Evolutionary conservation across 2,888 invertebrate genomes (phyloP).

Genomic region (Agrilus cyanescens): DNA sequence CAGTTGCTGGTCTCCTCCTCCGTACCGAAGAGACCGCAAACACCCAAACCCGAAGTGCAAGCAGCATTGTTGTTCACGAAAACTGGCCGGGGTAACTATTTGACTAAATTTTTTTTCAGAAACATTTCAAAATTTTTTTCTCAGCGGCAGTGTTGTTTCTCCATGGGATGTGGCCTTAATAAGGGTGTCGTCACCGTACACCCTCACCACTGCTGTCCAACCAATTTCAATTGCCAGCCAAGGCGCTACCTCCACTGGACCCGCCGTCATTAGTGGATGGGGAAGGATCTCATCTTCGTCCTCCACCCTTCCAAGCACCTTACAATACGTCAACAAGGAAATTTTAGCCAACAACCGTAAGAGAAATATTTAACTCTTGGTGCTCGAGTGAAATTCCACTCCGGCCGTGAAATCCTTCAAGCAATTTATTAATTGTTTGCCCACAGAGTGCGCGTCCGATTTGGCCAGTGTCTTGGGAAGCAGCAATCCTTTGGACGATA

Average conservation of each 20-base stretch:
- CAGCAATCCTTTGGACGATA: conserved; percentile 27
- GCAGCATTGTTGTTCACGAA: no score
- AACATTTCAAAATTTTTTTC: no score
- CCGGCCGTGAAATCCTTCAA: no score
- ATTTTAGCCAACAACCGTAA: conserved; percentile 16
- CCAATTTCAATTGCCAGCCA: conserved; percentile 30
- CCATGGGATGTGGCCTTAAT: conserved; percentile 38
- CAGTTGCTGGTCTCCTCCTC: conserved; percentile 21
- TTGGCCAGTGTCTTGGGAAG: conserved; percentile 31
- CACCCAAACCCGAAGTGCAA: conserved; percentile 8
- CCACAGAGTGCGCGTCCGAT: conserved; percentile 33
- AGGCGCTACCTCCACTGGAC: conserved; percentile 24
- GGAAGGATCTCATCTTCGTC: conserved; percentile 18
- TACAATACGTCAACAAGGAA: no score
- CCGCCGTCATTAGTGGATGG: conserved; percentile 36
- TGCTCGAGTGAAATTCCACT: no score
- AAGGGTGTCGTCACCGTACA: conserved; percentile 27
- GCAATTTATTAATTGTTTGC: background rate
- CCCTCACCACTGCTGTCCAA: conserved; percentile 24
- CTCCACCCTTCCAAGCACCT: no score
- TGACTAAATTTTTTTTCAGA: no score
- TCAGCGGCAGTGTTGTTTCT: background rate
- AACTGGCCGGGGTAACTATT: no score
- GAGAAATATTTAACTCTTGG: background rate
- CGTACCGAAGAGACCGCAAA: conserved; percentile 11